Evolutionary conservation across 2,888 invertebrate genomes (phyloP).

Genomic region (Acronicta aceris): DNA sequence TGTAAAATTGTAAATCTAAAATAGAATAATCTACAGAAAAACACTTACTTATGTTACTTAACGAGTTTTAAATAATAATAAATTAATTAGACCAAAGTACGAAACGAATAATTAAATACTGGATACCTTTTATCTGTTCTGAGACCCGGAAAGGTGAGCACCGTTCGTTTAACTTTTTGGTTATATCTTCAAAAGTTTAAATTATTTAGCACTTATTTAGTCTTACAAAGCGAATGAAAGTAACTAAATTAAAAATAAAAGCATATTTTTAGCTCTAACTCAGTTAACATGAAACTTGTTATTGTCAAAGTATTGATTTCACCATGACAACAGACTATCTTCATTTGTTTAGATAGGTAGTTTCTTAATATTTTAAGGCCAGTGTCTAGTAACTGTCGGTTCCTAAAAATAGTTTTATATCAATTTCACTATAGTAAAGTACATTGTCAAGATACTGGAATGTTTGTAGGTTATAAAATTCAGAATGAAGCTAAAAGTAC

Average conservation of each 20-base stretch:
- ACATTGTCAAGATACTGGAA: conserved; percentile 19
- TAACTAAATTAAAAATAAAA: conserved; percentile 47
- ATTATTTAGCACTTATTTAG: conserved; percentile 40
- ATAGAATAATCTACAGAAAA: background rate
- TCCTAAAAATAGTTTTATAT: conserved; percentile 6
- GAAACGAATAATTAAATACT: background rate
- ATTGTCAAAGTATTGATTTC: conserved; percentile 64
- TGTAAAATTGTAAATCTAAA: too few relatives aligned
- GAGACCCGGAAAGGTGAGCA: conserved; percentile 41
- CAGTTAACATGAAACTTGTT: conserved; percentile 47
- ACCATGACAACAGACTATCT: conserved; percentile 69
- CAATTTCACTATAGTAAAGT: conserved; percentile 10
- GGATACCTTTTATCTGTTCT: conserved; percentile 25
- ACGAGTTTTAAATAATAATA: too few relatives aligned
- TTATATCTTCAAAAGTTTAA: conserved; percentile 32
- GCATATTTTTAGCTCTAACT: conserved; percentile 27
- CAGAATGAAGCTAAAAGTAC: conserved; percentile 78
- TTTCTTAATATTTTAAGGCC: conserved; percentile 51
- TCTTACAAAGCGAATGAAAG: conserved; percentile 36
- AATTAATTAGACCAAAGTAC: background rate
- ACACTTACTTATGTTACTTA: background rate
- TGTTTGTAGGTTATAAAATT: conserved; percentile 70
- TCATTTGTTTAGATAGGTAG: conserved; percentile 60
- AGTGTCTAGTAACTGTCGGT: conserved; percentile 19
- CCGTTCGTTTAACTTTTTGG: conserved; percentile 26